Conservation (phyloP, 2,888 invertebrate genomes). For the Pteria penguin region DNA sequence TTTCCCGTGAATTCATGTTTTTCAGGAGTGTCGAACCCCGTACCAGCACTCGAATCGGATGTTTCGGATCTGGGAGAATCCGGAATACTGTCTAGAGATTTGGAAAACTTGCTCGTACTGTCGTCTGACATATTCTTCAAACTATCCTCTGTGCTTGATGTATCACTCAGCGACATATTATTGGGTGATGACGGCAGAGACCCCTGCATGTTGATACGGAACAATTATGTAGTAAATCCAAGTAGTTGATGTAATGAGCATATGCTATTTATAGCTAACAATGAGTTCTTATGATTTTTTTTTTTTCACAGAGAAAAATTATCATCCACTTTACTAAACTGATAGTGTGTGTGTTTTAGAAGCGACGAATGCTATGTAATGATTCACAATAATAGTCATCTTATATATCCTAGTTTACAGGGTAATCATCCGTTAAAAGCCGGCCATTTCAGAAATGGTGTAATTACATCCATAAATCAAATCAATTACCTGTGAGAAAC, state of each 20-base stretch:
- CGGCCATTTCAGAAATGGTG: conserved; percentile 36
- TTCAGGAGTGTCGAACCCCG: conserved; percentile 30
- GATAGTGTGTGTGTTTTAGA: too few relatives aligned
- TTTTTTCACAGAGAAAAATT: too few relatives aligned
- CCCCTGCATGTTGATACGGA: conserved; percentile 36
- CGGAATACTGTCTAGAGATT: conserved; percentile 36
- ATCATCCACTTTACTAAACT: too few relatives aligned
- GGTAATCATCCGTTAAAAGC: conserved; percentile 44
- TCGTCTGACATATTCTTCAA: conserved; percentile 34
- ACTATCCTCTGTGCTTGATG: conserved; percentile 35
- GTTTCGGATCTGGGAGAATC: conserved; percentile 38
- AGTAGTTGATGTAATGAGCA: too few relatives aligned
- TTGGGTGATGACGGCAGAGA: conserved; percentile 39
- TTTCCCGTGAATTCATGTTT: conserved; percentile 30
- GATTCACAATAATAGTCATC: conserved; percentile 22
- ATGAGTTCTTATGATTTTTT: too few relatives aligned
- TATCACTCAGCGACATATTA: conserved; percentile 35
- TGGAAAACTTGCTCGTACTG: conserved; percentile 30
- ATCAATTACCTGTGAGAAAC: conserved; percentile 23
- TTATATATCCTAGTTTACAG: conserved; percentile 38
- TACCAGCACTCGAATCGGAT: conserved; percentile 32
- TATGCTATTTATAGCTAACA: too few relatives aligned
- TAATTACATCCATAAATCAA: conserved; percentile 38
- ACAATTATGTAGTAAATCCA: too few relatives aligned
- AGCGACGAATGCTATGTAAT: conserved; percentile 8